Evolutionary conservation across 2,797 vertebrate genomes (phyloP).

Genomic region (Cyclura pinguis): DNA sequence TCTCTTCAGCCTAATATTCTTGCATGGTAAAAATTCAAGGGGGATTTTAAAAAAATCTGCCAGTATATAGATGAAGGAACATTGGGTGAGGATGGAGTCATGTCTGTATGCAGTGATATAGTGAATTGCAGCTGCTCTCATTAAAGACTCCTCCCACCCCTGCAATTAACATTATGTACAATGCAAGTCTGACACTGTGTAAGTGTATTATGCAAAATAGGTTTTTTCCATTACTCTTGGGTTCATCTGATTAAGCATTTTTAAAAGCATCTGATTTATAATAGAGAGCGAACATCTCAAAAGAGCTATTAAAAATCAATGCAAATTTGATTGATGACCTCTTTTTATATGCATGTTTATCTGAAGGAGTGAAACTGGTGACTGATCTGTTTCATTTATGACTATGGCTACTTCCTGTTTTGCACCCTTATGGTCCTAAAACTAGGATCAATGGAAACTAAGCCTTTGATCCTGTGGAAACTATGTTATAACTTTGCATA

Average conservation of each 20-base stretch:
- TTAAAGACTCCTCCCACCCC: constrained; percentile 61
- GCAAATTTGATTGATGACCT: constrained; percentile 31
- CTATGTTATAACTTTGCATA: neutral
- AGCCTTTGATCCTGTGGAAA: neutral
- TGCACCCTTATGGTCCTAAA: neutral
- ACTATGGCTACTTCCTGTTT: constrained; percentile 1
- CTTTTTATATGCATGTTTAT: constrained; percentile 22
- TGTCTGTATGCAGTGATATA: neutral
- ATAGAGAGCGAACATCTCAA: constrained; percentile 70
- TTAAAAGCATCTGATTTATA: constrained; percentile 74
- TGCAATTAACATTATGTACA: constrained; percentile 70
- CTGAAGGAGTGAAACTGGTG: constrained; percentile 28
- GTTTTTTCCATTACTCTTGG: constrained; percentile 71
- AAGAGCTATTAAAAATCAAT: constrained; percentile 42
- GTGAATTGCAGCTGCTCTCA: neutral
- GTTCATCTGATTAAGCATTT: constrained; percentile 74
- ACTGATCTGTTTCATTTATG: constrained; percentile 23
- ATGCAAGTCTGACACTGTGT: constrained; percentile 50
- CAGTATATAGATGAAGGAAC: neutral
- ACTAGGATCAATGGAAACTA: neutral
- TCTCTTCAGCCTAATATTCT: neutral
- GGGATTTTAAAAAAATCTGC: neutral
- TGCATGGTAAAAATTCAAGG: neutral
- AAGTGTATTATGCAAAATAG: constrained; percentile 78
- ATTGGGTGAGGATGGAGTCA: neutral